Evolutionary conservation across 2,797 vertebrate species (phyloP), one percentile per base, ranked within the genome.

Genomic region (Sitta carolinensis): DNA sequence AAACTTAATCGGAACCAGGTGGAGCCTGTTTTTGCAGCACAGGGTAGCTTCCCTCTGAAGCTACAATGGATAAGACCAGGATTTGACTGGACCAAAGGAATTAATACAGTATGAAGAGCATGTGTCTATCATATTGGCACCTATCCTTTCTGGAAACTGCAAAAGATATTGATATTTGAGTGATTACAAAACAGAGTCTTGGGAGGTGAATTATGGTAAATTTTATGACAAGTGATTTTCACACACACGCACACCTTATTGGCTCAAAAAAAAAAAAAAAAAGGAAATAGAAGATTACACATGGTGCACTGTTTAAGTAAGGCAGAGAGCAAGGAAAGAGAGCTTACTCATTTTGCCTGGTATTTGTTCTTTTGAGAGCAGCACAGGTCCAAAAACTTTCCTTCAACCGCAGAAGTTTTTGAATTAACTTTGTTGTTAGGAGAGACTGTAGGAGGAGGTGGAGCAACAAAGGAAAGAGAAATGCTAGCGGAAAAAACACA

Each of bases 401-500:
- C 34, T 92, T 88, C 4, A 3, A 38, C 77, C 16, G 2, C 91
- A 86, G 38, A 85, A 74, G 38, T 76, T 93, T 94, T 80, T 91
- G 80, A 92, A 95, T 93, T 91, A 87, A 89, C 74, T 62, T 88
- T 76, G 43, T 81, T 14, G 4, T 94, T 84, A 76, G 26, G 30
- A 89, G 47, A 79, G 61, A 43, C 76, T 82, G 85, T 51, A 86
- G 55, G 63, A 95, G 92, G 92, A 94, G 90, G 93, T 89, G 87
- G 87, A 93, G 80, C 63, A 93, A 88, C 87, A 96, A 95, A 89
- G 48, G 78, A 92, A 96, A 88, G 80, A 94, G 89, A 96, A 96
- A 96, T 82, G 70, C 84, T 95, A 95, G 86, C n/a, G 68, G 92
- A 96, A 95, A 93, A 95, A 94, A 90, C 76, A 90, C 79, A 90